Evolutionary conservation across 2,888 invertebrate genomes (phyloP), one percentile per base, ranked within the genome.

Genomic region (Aplocera efformata): DNA sequence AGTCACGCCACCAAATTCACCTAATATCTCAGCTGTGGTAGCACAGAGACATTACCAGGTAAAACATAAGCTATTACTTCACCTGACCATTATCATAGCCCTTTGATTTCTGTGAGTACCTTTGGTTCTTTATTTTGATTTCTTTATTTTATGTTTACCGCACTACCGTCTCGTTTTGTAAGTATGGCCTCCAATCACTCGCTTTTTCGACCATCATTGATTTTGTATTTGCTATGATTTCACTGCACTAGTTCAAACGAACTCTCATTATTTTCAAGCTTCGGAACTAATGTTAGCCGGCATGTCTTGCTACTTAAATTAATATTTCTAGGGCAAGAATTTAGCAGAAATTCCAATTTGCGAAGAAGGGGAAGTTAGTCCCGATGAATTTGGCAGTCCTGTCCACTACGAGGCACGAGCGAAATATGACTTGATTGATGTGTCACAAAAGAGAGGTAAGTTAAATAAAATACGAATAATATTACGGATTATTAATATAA

Each of bases 1-100:
- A 43, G 80, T 89, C 26, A 92, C 93, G 46, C 94, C 94, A 44
- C 94, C 93, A 49, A 94, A 94, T 73, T 94, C 94, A 27, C 93
- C 94, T 31, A 93, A 93, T 75, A 92, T 93, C 53, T 93, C 93
- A 31, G 89, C 90, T 57, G 76, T 82, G 39, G 89, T 92, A 67
- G 86, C 88, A 56, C 90, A 90, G 61, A 89, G 89, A 60, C 89
- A 83, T 60, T 91, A 90, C 71, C 90, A 90, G 88, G 90, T 90
- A 86, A 80, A 53, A 58, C 57, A 60, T 64, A 32, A 11, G 40
- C 45, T 45, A 40, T 45, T 45, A 41, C 45, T 35, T 27, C 36
- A 41, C 33, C 26, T 37, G 40, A 28, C 32, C 40, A 30, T 45
- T 3, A 60, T 68, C 77, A 80, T 80, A 77, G 67, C 72, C 73